Evolutionary conservation across 2,797 vertebrate genomes (phyloP).

Genomic region (Nannoperca australis): DNA sequence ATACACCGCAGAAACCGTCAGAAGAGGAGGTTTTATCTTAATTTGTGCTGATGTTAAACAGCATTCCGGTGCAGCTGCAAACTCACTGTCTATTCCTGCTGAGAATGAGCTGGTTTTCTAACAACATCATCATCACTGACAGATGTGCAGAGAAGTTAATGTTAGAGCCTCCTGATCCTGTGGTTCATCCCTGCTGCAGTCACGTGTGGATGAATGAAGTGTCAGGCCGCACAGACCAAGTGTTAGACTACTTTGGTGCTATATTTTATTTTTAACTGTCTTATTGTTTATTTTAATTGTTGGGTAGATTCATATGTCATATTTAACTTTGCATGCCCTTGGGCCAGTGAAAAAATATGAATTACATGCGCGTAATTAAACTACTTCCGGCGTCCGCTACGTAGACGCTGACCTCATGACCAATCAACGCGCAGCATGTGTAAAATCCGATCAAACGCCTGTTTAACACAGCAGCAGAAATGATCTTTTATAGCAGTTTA

Average conservation of each 20-base stretch:
- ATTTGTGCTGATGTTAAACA: no score
- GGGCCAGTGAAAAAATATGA: background rate
- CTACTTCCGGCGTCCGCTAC: slow-evolving; percentile 41
- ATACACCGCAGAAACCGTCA: accelerated
- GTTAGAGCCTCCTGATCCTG: background rate
- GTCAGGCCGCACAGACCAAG: no score
- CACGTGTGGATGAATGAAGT: slow-evolving; percentile 7
- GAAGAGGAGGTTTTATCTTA: no score
- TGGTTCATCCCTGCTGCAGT: background rate
- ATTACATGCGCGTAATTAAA: background rate
- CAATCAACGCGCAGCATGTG: background rate
- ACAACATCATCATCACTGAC: background rate
- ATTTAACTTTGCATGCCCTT: slow-evolving; percentile 1
- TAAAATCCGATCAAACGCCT: background rate
- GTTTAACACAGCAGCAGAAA: background rate
- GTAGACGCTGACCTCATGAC: slow-evolving; percentile 37
- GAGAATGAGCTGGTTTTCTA: no score
- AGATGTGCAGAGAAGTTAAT: background rate
- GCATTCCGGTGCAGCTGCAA: background rate
- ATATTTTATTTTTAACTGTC: background rate
- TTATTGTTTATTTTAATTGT: background rate
- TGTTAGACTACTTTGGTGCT: background rate
- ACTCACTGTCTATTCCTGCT: background rate
- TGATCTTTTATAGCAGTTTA: background rate
- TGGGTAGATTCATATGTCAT: accelerated